Evolutionary conservation across 2,888 invertebrate species (phyloP).

Genomic region (Bellardia bayeri): DNA sequence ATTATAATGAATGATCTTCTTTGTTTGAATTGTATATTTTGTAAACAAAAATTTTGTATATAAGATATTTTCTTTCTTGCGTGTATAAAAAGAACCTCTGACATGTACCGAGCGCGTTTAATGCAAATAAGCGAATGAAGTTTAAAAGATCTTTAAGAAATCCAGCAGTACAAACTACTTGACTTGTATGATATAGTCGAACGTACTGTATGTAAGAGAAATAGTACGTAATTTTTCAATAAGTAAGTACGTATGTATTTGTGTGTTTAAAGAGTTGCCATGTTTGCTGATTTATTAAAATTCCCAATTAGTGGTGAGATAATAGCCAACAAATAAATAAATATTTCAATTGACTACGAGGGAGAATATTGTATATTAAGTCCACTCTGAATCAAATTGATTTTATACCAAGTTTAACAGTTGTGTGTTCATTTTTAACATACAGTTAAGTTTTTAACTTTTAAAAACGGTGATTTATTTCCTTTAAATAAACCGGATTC

Average conservation of each 20-base stretch:
- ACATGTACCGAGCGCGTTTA: conserved; percentile 79
- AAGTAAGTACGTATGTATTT: conserved; percentile 41
- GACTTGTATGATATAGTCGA: background rate
- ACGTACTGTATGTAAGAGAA: conserved; percentile 28
- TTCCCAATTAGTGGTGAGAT: background rate
- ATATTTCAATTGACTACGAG: too few relatives aligned
- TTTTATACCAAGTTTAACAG: too few relatives aligned
- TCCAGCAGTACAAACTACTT: conserved; percentile 58
- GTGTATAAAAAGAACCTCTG: conserved; percentile 55
- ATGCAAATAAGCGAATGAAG: conserved; percentile 79
- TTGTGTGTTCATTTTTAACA: too few relatives aligned
- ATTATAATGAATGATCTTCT: background rate
- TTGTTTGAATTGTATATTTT: conserved; percentile 27
- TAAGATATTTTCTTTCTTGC: conserved; percentile 28
- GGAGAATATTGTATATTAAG: too few relatives aligned
- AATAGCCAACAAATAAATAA: too few relatives aligned
- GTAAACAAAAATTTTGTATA: conserved; percentile 38
- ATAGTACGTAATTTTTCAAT: conserved; percentile 32
- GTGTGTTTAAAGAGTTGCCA: conserved; percentile 49
- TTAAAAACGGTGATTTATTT: too few relatives aligned
- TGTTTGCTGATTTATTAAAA: background rate
- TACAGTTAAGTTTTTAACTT: too few relatives aligned
- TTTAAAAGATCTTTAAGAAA: conserved; percentile 66
- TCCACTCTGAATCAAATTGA: too few relatives aligned
- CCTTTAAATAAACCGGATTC: too few relatives aligned